Percentiles rank a stretch among this genome's conserved stretches.
phyloP scores from a whole-genome alignment of 2,888 invertebrate species.

The Athetis lepigone region DNA sequence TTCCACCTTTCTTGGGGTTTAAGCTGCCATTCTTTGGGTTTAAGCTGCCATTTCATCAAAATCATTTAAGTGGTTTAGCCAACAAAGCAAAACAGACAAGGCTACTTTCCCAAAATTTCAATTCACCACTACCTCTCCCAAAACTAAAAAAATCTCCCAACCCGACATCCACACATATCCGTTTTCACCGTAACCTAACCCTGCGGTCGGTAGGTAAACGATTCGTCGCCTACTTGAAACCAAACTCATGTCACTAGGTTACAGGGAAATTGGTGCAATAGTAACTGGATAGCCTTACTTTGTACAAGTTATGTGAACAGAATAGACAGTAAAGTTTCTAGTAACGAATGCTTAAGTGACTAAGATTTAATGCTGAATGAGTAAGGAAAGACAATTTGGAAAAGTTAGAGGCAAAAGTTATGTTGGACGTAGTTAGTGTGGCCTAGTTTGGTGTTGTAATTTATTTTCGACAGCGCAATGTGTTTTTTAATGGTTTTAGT shows the following conservation, averaged over 20 bases:
- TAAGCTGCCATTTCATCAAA: no score
- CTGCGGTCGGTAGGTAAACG: constrained; percentile 73
- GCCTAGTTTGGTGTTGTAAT: constrained; percentile 10
- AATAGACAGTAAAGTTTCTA: constrained; percentile 22
- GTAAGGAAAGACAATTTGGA: constrained; percentile 42
- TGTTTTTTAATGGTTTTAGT: neutral
- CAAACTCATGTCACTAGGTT: constrained; percentile 77
- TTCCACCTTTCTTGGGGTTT: no score
- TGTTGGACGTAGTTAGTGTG: constrained; percentile 17
- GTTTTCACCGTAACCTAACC: constrained; percentile 67
- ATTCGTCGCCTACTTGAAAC: constrained; percentile 79
- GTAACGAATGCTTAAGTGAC: constrained; percentile 43
- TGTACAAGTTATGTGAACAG: constrained; percentile 44
- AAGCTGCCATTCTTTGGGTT: no score
- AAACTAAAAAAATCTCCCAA: constrained; percentile 11
- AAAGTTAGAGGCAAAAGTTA: constrained; percentile 25
- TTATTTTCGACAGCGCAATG: constrained; percentile 6
- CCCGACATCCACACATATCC: constrained; percentile 26
- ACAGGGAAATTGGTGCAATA: constrained; percentile 66
- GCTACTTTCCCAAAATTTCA: neutral
- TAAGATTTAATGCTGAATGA: constrained; percentile 46
- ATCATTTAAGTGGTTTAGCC: no score
- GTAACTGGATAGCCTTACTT: constrained; percentile 50
- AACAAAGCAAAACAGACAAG: neutral
- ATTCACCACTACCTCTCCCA: neutral